phyloP scores from a whole-genome alignment of 1,140 invertebrate genomes.

The Neodiprion pinetum region DNA sequence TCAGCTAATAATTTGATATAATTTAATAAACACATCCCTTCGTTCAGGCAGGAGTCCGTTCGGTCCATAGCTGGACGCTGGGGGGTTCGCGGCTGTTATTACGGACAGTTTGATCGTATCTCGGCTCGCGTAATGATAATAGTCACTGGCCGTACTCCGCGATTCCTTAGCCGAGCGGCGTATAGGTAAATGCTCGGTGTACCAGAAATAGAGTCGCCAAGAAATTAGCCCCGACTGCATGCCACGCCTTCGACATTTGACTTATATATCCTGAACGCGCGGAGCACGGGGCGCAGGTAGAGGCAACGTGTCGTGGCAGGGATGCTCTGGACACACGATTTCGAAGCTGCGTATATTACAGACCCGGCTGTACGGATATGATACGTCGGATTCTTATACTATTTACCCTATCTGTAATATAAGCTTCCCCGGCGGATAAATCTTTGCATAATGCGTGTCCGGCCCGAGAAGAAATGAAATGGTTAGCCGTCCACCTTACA shows the following conservation, averaged over 20 bases:
- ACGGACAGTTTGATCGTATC: constrained; percentile 15
- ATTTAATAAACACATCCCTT: constrained; percentile 19
- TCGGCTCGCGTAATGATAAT: constrained; percentile 11
- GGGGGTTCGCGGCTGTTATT: constrained; percentile 14
- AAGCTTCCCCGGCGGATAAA: no score
- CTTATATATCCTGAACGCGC: no score
- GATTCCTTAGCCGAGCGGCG: background rate
- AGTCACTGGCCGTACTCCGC: background rate
- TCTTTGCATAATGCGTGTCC: no score
- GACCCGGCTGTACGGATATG: no score
- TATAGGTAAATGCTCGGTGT: background rate
- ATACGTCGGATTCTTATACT: no score
- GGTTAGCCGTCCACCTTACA: background rate
- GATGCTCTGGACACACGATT: no score
- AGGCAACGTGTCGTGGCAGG: no score
- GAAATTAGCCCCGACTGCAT: background rate
- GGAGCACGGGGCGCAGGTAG: no score
- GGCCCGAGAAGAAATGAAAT: background rate
- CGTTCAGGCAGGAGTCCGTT: background rate
- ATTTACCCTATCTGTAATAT: no score
- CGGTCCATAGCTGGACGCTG: background rate
- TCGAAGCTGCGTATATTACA: no score
- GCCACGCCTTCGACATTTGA: no score
- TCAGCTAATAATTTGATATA: constrained; percentile 18
- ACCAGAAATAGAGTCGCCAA: constrained; percentile 7